phyloP scores from a whole-genome alignment of 2,888 invertebrate genomes.

The Andrena bicolor region DNA sequence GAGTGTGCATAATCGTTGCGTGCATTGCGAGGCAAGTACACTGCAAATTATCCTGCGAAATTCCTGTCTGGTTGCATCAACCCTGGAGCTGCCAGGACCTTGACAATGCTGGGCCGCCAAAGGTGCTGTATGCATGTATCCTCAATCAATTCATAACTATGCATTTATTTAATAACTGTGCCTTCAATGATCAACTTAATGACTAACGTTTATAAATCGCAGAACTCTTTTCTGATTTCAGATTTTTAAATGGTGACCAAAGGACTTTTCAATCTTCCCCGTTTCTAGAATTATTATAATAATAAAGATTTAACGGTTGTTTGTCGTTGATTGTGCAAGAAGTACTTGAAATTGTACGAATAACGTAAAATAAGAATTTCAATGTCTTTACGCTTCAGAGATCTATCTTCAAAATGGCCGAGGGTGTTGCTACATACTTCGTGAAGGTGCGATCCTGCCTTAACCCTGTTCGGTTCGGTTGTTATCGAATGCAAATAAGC shows the following conservation, averaged over 20 bases:
- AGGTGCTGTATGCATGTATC: conserved; percentile 5
- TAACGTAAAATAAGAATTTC: too few relatives aligned
- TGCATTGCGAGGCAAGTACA: conserved; percentile 37
- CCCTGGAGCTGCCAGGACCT: conserved; percentile 58
- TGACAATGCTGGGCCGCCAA: conserved; percentile 57
- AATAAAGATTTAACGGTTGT: too few relatives aligned
- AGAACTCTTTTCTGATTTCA: too few relatives aligned
- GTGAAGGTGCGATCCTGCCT: conserved; percentile 37
- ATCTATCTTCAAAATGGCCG: background rate
- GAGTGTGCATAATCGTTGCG: conserved; percentile 40
- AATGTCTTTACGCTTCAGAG: too few relatives aligned
- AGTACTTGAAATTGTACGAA: too few relatives aligned
- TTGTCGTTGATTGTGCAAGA: too few relatives aligned
- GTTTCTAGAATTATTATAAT: too few relatives aligned
- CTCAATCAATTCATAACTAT: background rate
- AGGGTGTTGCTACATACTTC: conserved; percentile 5
- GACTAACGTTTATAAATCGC: too few relatives aligned
- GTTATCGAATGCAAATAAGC: conserved; percentile 67
- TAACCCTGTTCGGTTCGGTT: conserved; percentile 29
- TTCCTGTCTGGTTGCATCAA: conserved; percentile 65
- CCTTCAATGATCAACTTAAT: too few relatives aligned
- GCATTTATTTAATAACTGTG: conserved; percentile 6
- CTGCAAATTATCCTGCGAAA: conserved; percentile 66
- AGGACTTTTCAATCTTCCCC: too few relatives aligned
- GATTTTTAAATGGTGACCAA: too few relatives aligned